phyloP scores from a whole-genome alignment of 2,113 vertebrate species.

The Mola mola region DNA sequence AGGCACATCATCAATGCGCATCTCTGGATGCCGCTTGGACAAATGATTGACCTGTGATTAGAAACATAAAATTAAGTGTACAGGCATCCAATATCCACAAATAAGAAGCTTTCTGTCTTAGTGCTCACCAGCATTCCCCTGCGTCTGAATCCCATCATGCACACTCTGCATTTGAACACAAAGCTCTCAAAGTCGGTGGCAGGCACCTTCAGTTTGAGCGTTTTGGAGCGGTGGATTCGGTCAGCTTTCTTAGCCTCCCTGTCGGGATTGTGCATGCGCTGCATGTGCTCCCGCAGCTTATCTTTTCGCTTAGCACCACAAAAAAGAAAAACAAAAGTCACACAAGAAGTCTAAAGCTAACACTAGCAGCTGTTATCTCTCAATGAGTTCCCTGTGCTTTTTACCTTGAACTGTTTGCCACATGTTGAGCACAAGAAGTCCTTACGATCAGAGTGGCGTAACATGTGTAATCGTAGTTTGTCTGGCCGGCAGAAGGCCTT shows the following conservation, averaged over 20 bases:
- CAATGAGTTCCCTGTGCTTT: not conserved
- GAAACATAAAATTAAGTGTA: not conserved
- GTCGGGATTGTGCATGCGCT: constrained; percentile 98
- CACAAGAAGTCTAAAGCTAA: not conserved
- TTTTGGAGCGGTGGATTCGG: constrained; percentile 91
- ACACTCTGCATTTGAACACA: constrained; percentile 96
- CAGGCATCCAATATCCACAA: not conserved
- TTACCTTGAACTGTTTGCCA: constrained; percentile 98
- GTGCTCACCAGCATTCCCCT: constrained; percentile 95
- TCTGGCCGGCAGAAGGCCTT: constrained; percentile 97
- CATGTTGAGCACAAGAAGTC: constrained; percentile 98
- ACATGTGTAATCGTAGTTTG: constrained; percentile 96
- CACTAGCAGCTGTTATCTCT: not conserved
- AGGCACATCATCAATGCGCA: constrained; percentile 97
- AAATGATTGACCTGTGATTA: constrained; percentile 93
- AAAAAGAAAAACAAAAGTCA: not conserved
- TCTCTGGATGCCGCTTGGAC: constrained; percentile 97
- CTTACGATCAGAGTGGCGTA: constrained; percentile 95
- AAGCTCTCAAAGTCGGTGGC: constrained; percentile 96
- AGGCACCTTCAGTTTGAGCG: constrained; percentile 92
- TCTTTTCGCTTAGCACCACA: constrained; percentile 88
- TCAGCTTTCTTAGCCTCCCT: constrained; percentile 96
- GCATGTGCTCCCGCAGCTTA: constrained; percentile 98
- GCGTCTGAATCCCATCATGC: constrained; percentile 98
- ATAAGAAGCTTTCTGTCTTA: not conserved